Conservation (phyloP, 2,888 invertebrate species). For the Cecidostiba fungosa region DNA sequence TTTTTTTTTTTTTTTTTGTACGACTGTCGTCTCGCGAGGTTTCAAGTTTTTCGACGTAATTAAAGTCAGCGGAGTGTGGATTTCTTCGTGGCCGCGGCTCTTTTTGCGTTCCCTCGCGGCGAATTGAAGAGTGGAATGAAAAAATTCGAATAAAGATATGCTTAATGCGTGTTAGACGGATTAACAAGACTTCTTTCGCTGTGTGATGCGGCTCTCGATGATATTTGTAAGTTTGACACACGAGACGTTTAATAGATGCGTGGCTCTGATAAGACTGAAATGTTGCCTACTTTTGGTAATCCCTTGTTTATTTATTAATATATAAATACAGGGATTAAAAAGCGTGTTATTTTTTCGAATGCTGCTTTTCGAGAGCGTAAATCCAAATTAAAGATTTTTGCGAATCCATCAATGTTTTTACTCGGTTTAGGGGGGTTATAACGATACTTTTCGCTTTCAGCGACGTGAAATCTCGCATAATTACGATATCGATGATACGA, state of each 20-base stretch:
- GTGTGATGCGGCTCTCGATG: not conserved
- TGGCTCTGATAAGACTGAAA: not conserved
- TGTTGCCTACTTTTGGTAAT: constrained; percentile 20
- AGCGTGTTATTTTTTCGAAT: not conserved
- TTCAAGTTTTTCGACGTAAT: constrained; percentile 46
- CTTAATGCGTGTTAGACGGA: constrained; percentile 41
- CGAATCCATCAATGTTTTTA: too few relatives aligned
- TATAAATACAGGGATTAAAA: not conserved
- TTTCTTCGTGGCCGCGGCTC: constrained; percentile 5
- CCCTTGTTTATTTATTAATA: not conserved
- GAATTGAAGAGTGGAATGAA: constrained; percentile 12
- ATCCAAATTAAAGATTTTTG: not conserved
- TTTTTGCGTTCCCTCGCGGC: not conserved
- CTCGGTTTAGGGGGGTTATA: not conserved
- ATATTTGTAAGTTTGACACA: constrained; percentile 40
- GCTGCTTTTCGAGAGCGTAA: not conserved
- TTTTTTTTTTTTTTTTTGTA: not conserved
- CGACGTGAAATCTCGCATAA: not conserved
- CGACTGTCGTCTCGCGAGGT: not conserved
- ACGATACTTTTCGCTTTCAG: not conserved
- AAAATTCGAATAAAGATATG: constrained; percentile 27
- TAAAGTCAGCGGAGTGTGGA: constrained; percentile 45
- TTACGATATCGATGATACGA: not conserved
- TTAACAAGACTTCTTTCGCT: constrained; percentile 30
- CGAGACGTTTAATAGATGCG: not conserved